Percentiles rank a stretch among this genome's conserved stretches.
These are phyloP conservation scores for Pimpla rufipes DNA, from an alignment of 2,888 invertebrate genomes.

Conservation along the genomic window DNA sequence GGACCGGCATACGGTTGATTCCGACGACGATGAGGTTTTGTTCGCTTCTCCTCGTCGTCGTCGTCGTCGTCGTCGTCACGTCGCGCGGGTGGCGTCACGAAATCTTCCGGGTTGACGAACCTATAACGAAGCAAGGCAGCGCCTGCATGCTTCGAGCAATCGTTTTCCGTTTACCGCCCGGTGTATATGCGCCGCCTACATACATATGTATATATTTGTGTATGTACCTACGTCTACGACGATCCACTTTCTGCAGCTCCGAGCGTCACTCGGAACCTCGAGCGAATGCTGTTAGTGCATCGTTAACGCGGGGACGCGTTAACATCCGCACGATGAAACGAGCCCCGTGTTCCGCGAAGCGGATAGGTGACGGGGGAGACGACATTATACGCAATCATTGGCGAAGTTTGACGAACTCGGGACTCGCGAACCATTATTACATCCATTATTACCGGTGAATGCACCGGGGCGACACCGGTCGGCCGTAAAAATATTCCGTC, in stretches of 20 bases:
- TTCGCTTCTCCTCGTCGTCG: constrained; percentile 26
- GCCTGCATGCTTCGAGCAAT: constrained; percentile 30
- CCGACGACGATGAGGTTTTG: constrained; percentile 46
- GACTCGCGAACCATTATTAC: background rate
- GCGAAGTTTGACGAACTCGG: constrained; percentile 3
- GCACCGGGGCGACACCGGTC: too few relatives aligned
- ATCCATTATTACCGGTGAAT: too few relatives aligned
- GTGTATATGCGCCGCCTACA: background rate
- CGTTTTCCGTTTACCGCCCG: constrained; percentile 37
- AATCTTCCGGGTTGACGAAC: constrained; percentile 62
- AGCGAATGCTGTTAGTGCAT: constrained; percentile 49
- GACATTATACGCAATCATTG: background rate
- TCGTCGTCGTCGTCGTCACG: background rate
- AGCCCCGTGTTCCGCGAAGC: background rate
- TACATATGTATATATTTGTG: background rate
- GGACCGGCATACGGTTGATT: constrained; percentile 32
- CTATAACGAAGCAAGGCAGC: constrained; percentile 44
- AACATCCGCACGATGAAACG: constrained; percentile 53
- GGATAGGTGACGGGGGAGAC: background rate
- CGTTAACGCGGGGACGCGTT: constrained; percentile 53
- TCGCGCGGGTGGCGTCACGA: constrained; percentile 21
- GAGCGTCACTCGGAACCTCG: constrained; percentile 25
- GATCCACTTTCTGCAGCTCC: constrained; percentile 40
- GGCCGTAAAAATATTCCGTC: too few relatives aligned
- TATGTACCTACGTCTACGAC: constrained; percentile 4